Evolutionary conservation across 1,140 invertebrate genomes (phyloP), one percentile per base, ranked within the genome.

Genomic region (Drosophila bipectinata): DNA sequence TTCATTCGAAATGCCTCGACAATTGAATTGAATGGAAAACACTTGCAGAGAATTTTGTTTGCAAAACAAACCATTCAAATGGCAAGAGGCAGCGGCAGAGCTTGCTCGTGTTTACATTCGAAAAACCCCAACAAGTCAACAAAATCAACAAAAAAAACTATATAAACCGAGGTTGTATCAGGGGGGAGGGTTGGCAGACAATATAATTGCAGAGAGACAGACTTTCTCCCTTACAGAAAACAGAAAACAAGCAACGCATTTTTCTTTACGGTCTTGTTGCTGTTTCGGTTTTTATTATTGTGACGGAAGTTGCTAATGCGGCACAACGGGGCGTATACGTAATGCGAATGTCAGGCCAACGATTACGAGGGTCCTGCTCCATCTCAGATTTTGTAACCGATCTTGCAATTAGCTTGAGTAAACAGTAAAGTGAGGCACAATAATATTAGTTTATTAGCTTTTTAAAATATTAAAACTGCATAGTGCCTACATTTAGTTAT

Each of bases 41-140:
- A 84, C 77, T 71, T 75, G 52, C 51, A 80, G 69, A 87, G 83
- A 87, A 87, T 87, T 59, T 88, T 87, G 82, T 85, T 85, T 85
- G 82, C 76, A 47, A 77, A 78, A 81, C 74, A 87, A 87, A 81
- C 82, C 80, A 76, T 81, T 78, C 77, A 87, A 78, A 78, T 66
- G 72, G 59, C 73, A 57, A 69, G 45, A 63, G 58, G 39, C 34
- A n/a, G 32, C 68, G 32, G 56, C n/a, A n/a, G 39, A 6, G 41
- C 61, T 48, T 39, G 55, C 26, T 21, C 41, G 41, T 81, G 75
- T 84, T 83, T 82, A 79, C 79, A 55, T 72, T 83, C 76, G 28
- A 72, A 74, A 74, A 74, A 45, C 51, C 58, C 37, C 61, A 76
- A 64, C 66, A 26, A 74, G 41, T 14, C 44, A 60, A 72, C 41